Evolutionary conservation across 2,797 vertebrate genomes (phyloP), one percentile per base, ranked within the genome.

Genomic region (Danio aesculapii): DNA sequence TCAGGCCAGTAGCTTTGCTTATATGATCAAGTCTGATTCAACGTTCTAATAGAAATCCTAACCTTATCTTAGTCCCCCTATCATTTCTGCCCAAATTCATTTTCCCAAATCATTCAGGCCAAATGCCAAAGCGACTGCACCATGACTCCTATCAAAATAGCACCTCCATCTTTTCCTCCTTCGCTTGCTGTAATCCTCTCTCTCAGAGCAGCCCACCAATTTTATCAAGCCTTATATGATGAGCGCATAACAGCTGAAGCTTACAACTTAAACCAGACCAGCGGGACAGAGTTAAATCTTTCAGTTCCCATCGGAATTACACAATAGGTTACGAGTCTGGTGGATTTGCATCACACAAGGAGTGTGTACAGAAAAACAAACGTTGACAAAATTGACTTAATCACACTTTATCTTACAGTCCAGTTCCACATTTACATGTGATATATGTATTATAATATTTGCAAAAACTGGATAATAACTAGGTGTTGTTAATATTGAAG

Each of bases 231-330:
- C 79, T 78, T 82, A 76, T 84, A 81, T 63, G 64, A 77, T 77
- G 81, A 83, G 81, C 59, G 53, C 78, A 71, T 83, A 87, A 87
- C 86, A 87, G 87, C 86, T 87, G 86, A 88, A 79, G 86, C 86
- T 83, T 85, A 86, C 74, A 84, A 85, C 70, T 84, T 84, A 84
- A 87, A 86, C 81, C 82, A 87, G 81, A 83, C 85, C 77, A 41
- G 46, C 12, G 81, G 76, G 81, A 84, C 57, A 55, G 70, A 81
- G 71, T 74, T 88, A 82, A 83, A 58, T 78, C 62, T 64, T 77
- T 47, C 66, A 58, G 70, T 64, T 85, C 83, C 86, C 71, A 62
- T 76, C 82, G 84, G 82, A 86, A 81, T 86, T 86, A 83, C 80
- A 84, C 86, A 86, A 85, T 82, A 83, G 81, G 82, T 82, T 85